These are phyloP conservation scores for Gymnocypris eckloni DNA, from an alignment of 2,797 vertebrate genomes.

Conservation along the genomic window DNA sequence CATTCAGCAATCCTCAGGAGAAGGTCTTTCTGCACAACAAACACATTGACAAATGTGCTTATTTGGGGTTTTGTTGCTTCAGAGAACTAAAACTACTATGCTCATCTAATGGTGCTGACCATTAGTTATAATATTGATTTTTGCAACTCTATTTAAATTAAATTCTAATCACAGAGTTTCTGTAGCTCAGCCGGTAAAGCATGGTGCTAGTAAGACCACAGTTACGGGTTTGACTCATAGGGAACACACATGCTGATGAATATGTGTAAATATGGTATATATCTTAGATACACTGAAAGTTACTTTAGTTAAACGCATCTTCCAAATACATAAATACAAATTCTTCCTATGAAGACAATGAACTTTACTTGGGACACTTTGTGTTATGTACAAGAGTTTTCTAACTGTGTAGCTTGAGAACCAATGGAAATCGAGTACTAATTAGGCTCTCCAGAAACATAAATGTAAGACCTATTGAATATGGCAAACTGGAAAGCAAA, in stretches of 20 bases:
- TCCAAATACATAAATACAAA: not conserved
- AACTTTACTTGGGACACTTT: not conserved
- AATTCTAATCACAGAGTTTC: not conserved
- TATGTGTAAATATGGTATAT: not conserved
- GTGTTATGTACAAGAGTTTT: conserved; percentile 18
- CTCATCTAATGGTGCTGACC: not conserved
- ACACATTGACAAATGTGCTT: not conserved
- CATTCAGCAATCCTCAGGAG: not conserved
- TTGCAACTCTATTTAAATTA: not conserved
- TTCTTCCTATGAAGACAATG: not conserved
- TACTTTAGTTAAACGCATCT: not conserved
- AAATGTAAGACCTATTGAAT: conserved; percentile 45
- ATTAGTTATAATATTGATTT: not conserved
- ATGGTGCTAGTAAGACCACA: not conserved
- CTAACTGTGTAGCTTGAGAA: not conserved
- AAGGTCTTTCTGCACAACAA: not conserved
- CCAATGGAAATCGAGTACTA: conserved; percentile 7
- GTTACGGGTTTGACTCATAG: not conserved
- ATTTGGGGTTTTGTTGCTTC: not conserved
- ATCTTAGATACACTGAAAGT: not conserved
- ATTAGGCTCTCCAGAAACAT: conserved; percentile 33
- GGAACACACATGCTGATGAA: not conserved
- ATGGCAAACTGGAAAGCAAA: conserved; percentile 60
- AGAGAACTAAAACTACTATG: not conserved
- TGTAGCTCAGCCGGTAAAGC: not conserved